phyloP scores from a whole-genome alignment of 2,113 vertebrate genomes.

The Isichthys henryi region DNA sequence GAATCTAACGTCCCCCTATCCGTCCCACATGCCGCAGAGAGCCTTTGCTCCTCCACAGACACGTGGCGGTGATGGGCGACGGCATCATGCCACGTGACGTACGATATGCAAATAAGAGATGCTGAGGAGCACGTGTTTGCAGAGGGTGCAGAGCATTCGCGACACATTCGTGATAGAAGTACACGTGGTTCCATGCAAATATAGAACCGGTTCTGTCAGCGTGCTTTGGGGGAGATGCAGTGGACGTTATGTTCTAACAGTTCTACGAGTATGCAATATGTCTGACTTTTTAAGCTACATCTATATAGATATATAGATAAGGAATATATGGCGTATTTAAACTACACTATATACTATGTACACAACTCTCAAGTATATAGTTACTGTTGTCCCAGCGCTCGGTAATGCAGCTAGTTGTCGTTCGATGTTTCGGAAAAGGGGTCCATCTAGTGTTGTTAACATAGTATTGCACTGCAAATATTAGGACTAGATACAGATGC shows the following conservation, averaged over 20 bases:
- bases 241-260: neutral
- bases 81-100: neutral
- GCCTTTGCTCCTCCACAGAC: neutral
- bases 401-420: neutral
- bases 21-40: neutral
- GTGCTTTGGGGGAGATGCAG: neutral
- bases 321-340: neutral
- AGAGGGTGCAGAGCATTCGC: neutral
- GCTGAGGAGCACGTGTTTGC: neutral
- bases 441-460: neutral
- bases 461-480: neutral
- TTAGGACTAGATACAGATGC: neutral
- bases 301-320: neutral
- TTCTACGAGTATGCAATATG: neutral
- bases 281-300: neutral
- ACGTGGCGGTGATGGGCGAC: neutral
- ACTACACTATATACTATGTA: neutral
- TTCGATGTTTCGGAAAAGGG: neutral
- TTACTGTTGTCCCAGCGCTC: neutral
- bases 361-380: neutral
- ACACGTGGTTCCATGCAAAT: constrained; percentile 3
- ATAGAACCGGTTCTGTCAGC: neutral
- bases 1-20: neutral
- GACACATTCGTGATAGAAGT: neutral
- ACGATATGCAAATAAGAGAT: neutral